A percentile compares a stretch with the other conserved stretches of the same genome.
These are phyloP conservation scores for Echinometra lucunter DNA, from an alignment of 53 echinoderm and acorn worm species.

Conservation along the genomic window DNA sequence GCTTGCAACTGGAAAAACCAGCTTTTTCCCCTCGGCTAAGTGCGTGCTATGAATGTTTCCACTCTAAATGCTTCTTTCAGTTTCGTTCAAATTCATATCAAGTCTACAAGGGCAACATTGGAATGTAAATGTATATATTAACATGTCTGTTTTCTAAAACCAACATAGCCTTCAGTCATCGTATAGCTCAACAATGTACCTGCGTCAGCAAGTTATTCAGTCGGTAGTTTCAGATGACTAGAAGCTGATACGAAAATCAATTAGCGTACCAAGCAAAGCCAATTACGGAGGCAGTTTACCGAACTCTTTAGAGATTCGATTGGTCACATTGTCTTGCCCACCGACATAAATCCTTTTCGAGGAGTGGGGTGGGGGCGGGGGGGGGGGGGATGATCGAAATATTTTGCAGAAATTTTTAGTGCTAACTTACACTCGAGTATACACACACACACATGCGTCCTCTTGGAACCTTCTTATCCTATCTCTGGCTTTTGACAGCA, in stretches of 20 bases:
- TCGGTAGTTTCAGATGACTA: neutral
- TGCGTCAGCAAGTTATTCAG: neutral
- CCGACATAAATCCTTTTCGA: too few relatives aligned
- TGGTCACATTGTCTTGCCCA: neutral
- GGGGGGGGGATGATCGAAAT: too few relatives aligned
- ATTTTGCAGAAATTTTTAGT: too few relatives aligned
- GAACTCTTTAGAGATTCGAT: neutral
- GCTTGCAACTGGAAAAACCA: too few relatives aligned
- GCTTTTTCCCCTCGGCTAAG: neutral
- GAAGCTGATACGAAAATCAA: constrained; percentile 51
- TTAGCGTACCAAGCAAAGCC: neutral
- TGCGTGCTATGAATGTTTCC: neutral
- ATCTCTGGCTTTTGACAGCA: too few relatives aligned
- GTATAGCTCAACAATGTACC: neutral
- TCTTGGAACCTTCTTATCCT: too few relatives aligned
- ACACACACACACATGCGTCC: too few relatives aligned
- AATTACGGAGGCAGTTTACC: neutral
- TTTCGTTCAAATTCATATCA: neutral
- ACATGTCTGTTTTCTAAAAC: neutral
- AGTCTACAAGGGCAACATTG: neutral
- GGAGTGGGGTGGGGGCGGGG: too few relatives aligned
- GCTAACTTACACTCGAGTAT: too few relatives aligned
- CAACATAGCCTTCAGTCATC: neutral
- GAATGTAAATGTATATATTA: neutral
- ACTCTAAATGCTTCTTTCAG: neutral